Conservation (phyloP, 2,797 vertebrate genomes). For the Myotis planiceps region DNA sequence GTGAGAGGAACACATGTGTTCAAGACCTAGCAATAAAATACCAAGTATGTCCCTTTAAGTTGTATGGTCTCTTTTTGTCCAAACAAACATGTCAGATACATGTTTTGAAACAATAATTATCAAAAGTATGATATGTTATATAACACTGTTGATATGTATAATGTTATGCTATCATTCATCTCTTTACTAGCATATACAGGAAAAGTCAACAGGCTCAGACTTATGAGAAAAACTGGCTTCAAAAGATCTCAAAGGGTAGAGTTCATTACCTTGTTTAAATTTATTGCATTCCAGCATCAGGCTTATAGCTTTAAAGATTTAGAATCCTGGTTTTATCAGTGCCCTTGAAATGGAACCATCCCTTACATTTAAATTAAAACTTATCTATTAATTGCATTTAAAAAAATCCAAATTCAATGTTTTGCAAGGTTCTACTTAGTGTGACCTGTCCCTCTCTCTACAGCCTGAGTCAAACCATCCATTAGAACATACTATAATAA, state of each 20-base stretch:
- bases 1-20: neutral
- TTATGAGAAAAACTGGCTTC: neutral
- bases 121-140: neutral
- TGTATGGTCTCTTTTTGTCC: neutral
- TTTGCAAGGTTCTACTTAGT: neutral
- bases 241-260: neutral
- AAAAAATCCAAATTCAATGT: neutral
- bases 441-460: neutral
- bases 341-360: neutral
- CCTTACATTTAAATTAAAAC: neutral
- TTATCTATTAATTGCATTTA: neutral
- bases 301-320: neutral
- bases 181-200: neutral
- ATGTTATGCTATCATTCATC: neutral
- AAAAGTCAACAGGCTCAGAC: neutral
- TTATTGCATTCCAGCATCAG: neutral
- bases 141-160: neutral
- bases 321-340: neutral
- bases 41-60: neutral
- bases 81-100: neutral
- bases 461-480: neutral
- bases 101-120: neutral
- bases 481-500: neutral
- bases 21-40: neutral
- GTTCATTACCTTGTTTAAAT: neutral